Evolutionary conservation across 1,140 invertebrate species (phyloP), one percentile per base, ranked within the genome.

Genomic region (Macrotrachela quadricornifera): DNA sequence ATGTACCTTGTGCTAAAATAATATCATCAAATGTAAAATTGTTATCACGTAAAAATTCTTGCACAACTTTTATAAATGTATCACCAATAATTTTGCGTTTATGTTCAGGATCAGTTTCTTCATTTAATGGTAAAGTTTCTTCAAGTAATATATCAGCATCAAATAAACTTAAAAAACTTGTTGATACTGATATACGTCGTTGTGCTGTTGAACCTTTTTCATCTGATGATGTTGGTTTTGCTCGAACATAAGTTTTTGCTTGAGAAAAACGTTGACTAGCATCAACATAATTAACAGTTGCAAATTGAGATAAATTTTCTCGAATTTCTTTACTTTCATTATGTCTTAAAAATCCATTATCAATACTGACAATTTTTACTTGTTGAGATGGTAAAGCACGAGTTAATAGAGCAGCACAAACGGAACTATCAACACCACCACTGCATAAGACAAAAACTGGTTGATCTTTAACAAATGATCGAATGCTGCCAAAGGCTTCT

Each of bases 51-150:
- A 38, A 10, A 51, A 39, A 40, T 43, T 36, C 17, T 16, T n/a
- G n/a, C 40, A 53, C 50, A 61, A 78, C 76, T 63, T 79, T 79
- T 55, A 96, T 85, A 72, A 97, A 97, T 51, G 91, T 86, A 71
- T 97, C 92, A 30, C 92, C 92, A 63, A 97, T 97, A 59, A 99
- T 96, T 73, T 87, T 88, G 47, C 92, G 76, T 66, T 97, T 97
- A 63, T 95, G 86, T 72, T 97, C 92, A 0, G 92, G 92, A 67
- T 82, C 78, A 0, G 78, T 75, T 13, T 14, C 16, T 13, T 46
- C 18, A 42, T 15, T 14, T 21, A 21, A 46, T 15, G n/a, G 3
- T 15, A 17, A 16, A 6, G 44, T 46, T 17, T 21, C 44, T 13
- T 17, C 15, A 42, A 15, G 10, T 17, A 46, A 10, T 6, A 13